Conservation (phyloP, 2,797 vertebrate species). For the Notolepis coatsorum region DNA sequence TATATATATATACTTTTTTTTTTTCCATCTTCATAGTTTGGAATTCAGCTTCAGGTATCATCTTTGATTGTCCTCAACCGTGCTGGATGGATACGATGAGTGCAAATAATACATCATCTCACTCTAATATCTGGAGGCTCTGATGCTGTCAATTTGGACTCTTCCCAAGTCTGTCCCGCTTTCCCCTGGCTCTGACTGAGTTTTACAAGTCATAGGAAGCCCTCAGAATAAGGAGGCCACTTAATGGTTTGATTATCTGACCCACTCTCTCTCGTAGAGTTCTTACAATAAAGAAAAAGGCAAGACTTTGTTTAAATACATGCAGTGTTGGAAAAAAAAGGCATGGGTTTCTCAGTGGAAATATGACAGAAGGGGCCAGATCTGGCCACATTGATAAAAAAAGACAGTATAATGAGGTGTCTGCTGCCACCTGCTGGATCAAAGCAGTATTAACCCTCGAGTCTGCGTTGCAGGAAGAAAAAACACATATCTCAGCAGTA, state of each 20-base stretch:
- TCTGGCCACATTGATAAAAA: slow-evolving; percentile 14
- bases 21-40: neutral
- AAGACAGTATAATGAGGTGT: slow-evolving; percentile 33
- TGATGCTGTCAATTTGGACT: neutral
- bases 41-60: neutral
- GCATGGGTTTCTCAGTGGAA: neutral
- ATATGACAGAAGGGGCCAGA: slow-evolving; percentile 6
- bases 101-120: slow-evolving; percentile 9
- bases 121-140: neutral
- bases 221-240: too few species aligned
- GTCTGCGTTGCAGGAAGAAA: neutral
- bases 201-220: too few species aligned
- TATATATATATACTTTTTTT: too few species aligned
- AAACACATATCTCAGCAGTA: neutral
- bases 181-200: neutral
- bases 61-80: neutral
- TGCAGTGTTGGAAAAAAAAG: neutral
- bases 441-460: slow-evolving; percentile 29
- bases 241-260: too few species aligned
- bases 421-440: slow-evolving; percentile 74
- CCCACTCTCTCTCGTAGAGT: too few species aligned
- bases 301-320: too few species aligned
- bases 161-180: neutral
- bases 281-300: neutral
- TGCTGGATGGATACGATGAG: neutral